Percentiles rank a stretch among this genome's conserved stretches.
Conservation (phyloP, 2,888 invertebrate genomes). For the Macaria liturata region DNA sequence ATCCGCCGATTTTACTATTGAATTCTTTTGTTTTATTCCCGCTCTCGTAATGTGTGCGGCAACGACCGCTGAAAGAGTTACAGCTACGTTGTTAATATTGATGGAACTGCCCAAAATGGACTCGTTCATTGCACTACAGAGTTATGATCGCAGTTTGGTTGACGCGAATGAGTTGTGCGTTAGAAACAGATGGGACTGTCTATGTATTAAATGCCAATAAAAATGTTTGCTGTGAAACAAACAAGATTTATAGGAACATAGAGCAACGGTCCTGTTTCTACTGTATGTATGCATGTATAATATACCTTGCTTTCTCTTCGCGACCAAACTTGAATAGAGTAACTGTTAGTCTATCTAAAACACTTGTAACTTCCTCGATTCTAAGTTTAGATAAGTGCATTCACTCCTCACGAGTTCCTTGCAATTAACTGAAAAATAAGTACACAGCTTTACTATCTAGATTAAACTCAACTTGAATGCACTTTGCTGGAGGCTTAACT, state of each 20-base stretch:
- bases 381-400: too few species aligned
- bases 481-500: conserved; percentile 8
- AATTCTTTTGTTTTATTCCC: conserved; percentile 60
- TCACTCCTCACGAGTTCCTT: neutral
- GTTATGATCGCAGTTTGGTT: conserved; percentile 13
- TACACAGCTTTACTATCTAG: conserved; percentile 1
- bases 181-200: conserved; percentile 1
- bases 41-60: conserved; percentile 37
- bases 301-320: too few species aligned
- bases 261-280: too few species aligned
- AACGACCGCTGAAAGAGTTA: conserved; percentile 18
- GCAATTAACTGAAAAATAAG: neutral
- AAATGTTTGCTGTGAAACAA: too few species aligned
- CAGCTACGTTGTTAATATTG: conserved; percentile 20
- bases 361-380: too few species aligned
- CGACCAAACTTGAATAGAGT: too few species aligned
- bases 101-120: conserved; percentile 19
- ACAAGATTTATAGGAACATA: too few species aligned
- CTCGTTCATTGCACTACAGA: conserved; percentile 12
- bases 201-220: too few species aligned
- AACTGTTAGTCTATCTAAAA: too few species aligned
- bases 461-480: conserved; percentile 7
- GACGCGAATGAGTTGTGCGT: conserved; percentile 4
- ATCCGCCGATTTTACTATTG: conserved; percentile 67
- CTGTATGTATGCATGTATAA: too few species aligned